Evolutionary conservation across 2,888 invertebrate species (phyloP), one percentile per base, ranked within the genome.

Genomic region (Brachyptera putata): DNA sequence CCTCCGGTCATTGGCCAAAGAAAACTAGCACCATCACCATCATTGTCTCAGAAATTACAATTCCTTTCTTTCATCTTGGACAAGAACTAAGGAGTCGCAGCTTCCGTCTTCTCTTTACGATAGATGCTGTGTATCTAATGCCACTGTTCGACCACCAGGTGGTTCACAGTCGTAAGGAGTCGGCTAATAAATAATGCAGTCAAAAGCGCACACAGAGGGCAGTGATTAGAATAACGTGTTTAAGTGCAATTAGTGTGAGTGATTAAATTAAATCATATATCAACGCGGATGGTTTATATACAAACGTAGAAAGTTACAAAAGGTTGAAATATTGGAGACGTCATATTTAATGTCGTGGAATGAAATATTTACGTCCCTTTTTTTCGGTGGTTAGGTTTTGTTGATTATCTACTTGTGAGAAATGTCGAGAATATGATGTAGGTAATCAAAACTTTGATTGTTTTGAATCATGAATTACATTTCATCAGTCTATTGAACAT

Each of bases 81-180:
- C 46, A 46, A 24, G 7, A 7, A 7, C 30, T 30, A 11, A 7
- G 7, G 30, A 11, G 46, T 26, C 34, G 18, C 34, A 34, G 53
- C 36, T 53, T 36, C 53, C 36, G 53, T 53, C 34, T 34, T 53
- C n/a, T n/a, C n/a, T n/a, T n/a, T n/a, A n/a, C n/a, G n/a, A 30
- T 30, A 26, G 14, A 26, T 50, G 49, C 49, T 22, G 5, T n/a
- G n/a, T n/a, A n/a, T 48, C 48, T 48, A 13, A 50, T 50, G 50
- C 50, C 50, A 36, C 53, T n/a, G 53, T 53, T 16, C 36, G 34
- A 34, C 13, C 36, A 2, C 2, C 53, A 34, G 53, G 53, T 21
- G 53, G 53, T 36, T n/a, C 53, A 36, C 34, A 36, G 18, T 9
- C n/a, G 11, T 18, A 21, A 43, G 43, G 18, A 36, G 22, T 46